Conservation (phyloP, 2,888 invertebrate species). For the Escarpia spicata region DNA sequence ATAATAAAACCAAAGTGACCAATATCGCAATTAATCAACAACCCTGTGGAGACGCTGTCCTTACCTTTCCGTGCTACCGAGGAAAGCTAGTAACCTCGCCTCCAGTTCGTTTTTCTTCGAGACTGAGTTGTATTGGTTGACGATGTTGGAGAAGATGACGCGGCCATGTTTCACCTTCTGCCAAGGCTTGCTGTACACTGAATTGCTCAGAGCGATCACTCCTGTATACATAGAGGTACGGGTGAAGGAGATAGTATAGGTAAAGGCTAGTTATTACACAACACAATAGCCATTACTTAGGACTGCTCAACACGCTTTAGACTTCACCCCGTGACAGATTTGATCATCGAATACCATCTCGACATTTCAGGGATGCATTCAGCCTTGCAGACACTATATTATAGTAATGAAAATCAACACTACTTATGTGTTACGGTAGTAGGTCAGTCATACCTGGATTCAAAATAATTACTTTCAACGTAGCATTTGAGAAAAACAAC, state of each 20-base stretch:
- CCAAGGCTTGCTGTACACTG: background rate
- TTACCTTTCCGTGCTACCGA: background rate
- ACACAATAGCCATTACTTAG: background rate
- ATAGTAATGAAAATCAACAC: too few relatives aligned
- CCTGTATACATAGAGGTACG: background rate
- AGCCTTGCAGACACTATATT: too few relatives aligned
- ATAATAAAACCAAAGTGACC: background rate
- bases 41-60: background rate
- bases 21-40: background rate
- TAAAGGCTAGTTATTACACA: background rate
- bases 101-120: background rate
- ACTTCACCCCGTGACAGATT: too few relatives aligned
- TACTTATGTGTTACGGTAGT: too few relatives aligned
- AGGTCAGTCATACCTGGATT: too few relatives aligned
- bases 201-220: background rate
- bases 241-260: background rate
- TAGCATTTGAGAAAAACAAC: too few relatives aligned
- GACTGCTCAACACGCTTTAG: too few relatives aligned
- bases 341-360: too few relatives aligned
- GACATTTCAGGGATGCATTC: too few relatives aligned
- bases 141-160: background rate
- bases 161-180: background rate
- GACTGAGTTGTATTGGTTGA: background rate
- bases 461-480: too few relatives aligned
- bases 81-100: background rate